A percentile compares a stretch with the other conserved stretches of the same genome.
Evolutionary conservation across 1,140 invertebrate species (phyloP).

Genomic region (Oreohelix idahoensis): DNA sequence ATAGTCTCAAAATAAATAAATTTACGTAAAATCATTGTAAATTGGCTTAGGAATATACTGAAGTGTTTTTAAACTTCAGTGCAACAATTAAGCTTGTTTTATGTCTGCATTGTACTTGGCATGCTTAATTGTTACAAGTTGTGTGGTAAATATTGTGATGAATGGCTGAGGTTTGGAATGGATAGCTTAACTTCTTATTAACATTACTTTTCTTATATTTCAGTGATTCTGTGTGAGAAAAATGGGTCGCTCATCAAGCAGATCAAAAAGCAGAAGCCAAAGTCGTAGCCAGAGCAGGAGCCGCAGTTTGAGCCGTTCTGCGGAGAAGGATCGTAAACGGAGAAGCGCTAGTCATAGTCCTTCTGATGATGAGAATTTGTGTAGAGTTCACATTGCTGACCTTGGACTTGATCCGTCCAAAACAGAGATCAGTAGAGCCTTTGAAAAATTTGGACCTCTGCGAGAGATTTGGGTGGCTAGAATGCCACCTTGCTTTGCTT

Average conservation of each 20-base stretch:
- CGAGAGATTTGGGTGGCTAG: slow-evolving; percentile 71
- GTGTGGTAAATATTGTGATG: too few species aligned
- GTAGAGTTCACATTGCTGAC: slow-evolving; percentile 69
- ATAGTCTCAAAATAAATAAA: too few species aligned
- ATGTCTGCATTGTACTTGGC: too few species aligned
- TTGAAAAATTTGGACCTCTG: slow-evolving; percentile 71
- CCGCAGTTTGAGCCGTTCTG: slow-evolving; percentile 39
- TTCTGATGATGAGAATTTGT: slow-evolving; percentile 55
- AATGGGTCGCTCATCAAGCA: slow-evolving; percentile 34
- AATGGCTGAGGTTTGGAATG: too few species aligned
- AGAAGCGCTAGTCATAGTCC: slow-evolving; percentile 51
- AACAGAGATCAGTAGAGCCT: slow-evolving; percentile 64
- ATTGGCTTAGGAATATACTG: too few species aligned
- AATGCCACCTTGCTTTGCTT: slow-evolving; percentile 73
- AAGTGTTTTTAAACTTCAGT: too few species aligned
- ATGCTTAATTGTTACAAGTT: too few species aligned
- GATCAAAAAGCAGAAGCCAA: slow-evolving; percentile 30
- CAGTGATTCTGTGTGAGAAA: neutral
- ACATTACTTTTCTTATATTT: neutral
- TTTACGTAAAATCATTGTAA: too few species aligned
- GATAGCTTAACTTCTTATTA: too few species aligned
- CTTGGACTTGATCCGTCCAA: slow-evolving; percentile 65
- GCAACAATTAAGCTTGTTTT: too few species aligned
- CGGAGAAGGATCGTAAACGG: slow-evolving; percentile 42
- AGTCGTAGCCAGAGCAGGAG: slow-evolving; percentile 15